Evolutionary conservation across 2,888 invertebrate genomes (phyloP), one percentile per base, ranked within the genome.

Genomic region (Galerucella nymphaeae): DNA sequence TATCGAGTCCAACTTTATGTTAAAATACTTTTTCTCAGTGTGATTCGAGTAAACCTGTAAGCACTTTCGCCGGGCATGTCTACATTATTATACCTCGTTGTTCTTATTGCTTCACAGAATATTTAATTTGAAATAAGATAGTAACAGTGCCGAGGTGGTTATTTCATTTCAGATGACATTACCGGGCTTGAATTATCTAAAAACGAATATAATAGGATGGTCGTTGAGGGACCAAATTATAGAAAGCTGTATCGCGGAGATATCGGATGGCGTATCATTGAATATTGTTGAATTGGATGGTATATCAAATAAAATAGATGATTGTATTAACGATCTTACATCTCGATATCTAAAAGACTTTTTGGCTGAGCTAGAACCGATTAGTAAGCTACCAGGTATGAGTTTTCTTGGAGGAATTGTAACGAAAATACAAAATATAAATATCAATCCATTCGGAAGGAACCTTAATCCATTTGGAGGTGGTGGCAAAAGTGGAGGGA

Each of bases 171-270:
- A 74, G 74, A 45, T 74, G 5, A 70, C 69, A 18, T 20, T 66
- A 45, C 69, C 74, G 6, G 70, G 55, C 18, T 18, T 57, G 14
- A 62, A 42, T 38, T 61, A 38, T 20, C 14, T 74, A n/a, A 74
- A 69, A 72, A 74, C 74, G 9, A 72, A 20, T 48, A 61, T 74
- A 23, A 20, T 50, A 16, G 63, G 62, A 20, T 74, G 69, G 69
- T 74, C 74, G 2, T 48, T 74, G 6, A 20, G 61, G 9, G 67
- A 74, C n/a, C 62, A 70, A 50, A 57, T 72, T 11, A 53, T 63
- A 57, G 62, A 69, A 3, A 20, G 59, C 45, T 74, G 74, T 23
- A 66, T 74, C 9, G 38, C 30, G 16, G 67, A 70, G 23, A 42
- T 18, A 53, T 23, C 59, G 2, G 67, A 65, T 2, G n/a, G 50